phyloP scores from a whole-genome alignment of 2,113 vertebrate genomes.

The Phainopepla nitens region DNA sequence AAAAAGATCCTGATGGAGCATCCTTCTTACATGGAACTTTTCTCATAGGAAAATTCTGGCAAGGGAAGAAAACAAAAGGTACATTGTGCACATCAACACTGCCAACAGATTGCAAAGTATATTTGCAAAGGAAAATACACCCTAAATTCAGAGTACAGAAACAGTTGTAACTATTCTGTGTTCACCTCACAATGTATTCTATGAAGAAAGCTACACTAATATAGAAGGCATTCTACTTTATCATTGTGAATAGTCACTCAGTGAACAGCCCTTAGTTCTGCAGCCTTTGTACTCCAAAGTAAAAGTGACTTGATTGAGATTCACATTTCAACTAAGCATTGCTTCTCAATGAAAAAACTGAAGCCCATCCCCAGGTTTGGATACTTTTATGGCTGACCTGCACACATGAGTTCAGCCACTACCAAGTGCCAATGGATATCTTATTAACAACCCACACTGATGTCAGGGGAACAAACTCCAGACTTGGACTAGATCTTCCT shows the following conservation, averaged over 20 bases:
- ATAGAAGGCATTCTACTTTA: neutral
- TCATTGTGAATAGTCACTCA: neutral
- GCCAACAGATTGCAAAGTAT: neutral
- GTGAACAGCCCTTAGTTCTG: neutral
- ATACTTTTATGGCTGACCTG: neutral
- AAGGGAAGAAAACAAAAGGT: conserved; percentile 22
- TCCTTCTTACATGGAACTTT: conserved; percentile 89
- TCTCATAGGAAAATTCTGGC: conserved; percentile 83
- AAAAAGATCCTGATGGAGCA: conserved; percentile 93
- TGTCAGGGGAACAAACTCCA: neutral
- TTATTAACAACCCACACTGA: neutral
- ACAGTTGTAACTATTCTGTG: neutral
- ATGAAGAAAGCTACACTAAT: neutral
- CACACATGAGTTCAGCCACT: neutral
- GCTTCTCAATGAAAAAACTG: neutral
- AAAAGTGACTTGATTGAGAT: neutral
- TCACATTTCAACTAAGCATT: neutral
- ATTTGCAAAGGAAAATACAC: neutral
- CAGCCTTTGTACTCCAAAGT: neutral
- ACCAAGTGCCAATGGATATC: neutral
- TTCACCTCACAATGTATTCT: neutral
- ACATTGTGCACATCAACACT: neutral
- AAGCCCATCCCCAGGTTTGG: neutral
- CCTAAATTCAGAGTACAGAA: neutral
- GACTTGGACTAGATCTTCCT: neutral